Base-by-base conservation (phyloP, 1,140 invertebrate species). In the Drosophila ironensis region DNA sequence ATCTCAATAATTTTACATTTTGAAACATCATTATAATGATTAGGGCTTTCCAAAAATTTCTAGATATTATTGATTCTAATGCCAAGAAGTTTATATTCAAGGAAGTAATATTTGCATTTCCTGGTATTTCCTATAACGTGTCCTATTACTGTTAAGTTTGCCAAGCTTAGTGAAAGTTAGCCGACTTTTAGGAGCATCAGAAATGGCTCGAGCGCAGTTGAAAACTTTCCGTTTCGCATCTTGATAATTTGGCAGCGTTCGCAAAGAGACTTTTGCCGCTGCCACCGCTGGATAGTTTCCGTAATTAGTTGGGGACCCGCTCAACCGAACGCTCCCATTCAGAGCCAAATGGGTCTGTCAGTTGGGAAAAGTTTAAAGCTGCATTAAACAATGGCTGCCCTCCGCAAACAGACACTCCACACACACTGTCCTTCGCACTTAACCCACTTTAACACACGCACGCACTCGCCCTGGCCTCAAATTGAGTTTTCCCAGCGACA, bases 401-500 rank as follows among this genome's bases (percentile, higher is more conserved):
- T 28, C 22, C 9, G 7, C 28, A 33, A n/a, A 12, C 28, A n/a
- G n/a, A 30, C 4, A 11, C 27, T 7, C 11, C 17, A 38, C 16
- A 54, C 44, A 45, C 17, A 4, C 14, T 46, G 44, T 40, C 25
- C 28, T 19, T 27, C 11, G 42, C 30, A 70, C 67, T 60, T 70
- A 59, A 70, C 67, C 66, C 46, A 70, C 66, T 60, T 60, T 25
- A 53, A 50, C 44, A 41, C 11, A 28, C 19, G 7, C 33, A 40
- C 45, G 42, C 22, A 37, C 42, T 0, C 63, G 12, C 47, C 40
- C 41, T 37, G 54, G 45, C 53, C 78, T 63, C 50, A 84, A 84
- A 86, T 82, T 82, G 46, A 84, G 71, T 82, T 84, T 84, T 48
- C 59, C 57, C 30, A 37, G 59, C 51, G 56, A 82, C 78, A 82